phyloP scores from a whole-genome alignment of 2,888 invertebrate genomes.

The Pristionchus mayeri region DNA sequence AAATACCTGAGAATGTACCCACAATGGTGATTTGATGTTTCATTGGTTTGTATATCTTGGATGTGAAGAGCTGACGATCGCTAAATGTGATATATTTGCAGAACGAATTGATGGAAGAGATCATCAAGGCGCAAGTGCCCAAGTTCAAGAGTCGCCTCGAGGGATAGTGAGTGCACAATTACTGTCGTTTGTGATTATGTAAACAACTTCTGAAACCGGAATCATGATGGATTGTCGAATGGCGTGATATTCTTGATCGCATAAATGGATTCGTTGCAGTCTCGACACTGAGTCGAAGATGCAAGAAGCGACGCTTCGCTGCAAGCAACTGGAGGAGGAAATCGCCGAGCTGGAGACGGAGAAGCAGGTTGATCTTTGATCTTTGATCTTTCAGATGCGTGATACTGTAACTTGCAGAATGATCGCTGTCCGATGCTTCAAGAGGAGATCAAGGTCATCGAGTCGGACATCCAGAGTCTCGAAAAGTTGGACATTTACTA shows the following conservation, averaged over 20 bases:
- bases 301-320: background rate
- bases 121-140: background rate
- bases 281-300: background rate
- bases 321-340: background rate
- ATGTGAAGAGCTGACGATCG: no score
- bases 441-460: constrained; percentile 16
- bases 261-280: background rate
- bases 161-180: no score
- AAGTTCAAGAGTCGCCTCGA: constrained; percentile 1
- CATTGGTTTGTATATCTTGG: no score
- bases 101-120: background rate
- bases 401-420: background rate
- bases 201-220: no score
- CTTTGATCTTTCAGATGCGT: background rate
- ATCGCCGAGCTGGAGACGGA: background rate
- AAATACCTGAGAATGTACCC: no score
- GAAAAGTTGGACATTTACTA: background rate
- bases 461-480: background rate
- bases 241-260: no score
- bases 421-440: background rate
- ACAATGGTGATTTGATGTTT: background rate
- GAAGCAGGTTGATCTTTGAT: background rate
- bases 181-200: background rate
- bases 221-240: no score
- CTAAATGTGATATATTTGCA: background rate